Evolutionary conservation across 2,113 vertebrate genomes (phyloP), one percentile per base, ranked within the genome.

Genomic region (Ivindomyrus marchei): DNA sequence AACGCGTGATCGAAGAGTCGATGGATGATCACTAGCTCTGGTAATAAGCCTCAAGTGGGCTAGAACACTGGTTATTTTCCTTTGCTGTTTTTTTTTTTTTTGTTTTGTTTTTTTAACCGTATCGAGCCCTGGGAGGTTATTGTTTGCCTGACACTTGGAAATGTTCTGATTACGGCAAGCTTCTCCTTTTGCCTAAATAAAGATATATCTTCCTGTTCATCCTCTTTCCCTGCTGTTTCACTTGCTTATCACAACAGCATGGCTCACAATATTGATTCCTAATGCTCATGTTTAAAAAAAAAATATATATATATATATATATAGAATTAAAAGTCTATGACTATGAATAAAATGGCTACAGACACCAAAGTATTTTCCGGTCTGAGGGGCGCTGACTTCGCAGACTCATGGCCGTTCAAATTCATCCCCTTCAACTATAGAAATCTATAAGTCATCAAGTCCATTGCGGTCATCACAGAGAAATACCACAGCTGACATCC

Each of bases 351-450:
- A 77, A 39, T 39, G 13, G 36, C 15, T 42, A 39, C 74, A 42
- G 6, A n/a, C 4, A 10, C 1, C 4, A 7, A 42, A 6, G 13
- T 77, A 77, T 6, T 5, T 77, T 4, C 3, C 15, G 11, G 31
- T 77, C 36, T 3, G 15, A 42, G 36, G 47, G 10, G 45, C 39
- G 42, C 50, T 90, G 19, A 90, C 49, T 45, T 90, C 5, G 7
- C 39, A 24, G 52, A 89, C 77, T 89, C 89, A 89, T 36, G 21
- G 36, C 39, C 89, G 49, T 46, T 39, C 50, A 45, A 62, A 58
- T 85, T 31, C 42, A 15, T 24, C 83, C 84, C 45, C 45, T 53
- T 90, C 58, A 70, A 70, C 85, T 74, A 45, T 70, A 46, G 24
- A 86, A 15, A 87, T 56, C 53, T 45, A 86, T 10, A 42, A 42